These are phyloP conservation scores for Drosophila kanekoi DNA, from an alignment of 2,888 invertebrate species.

Conservation along the genomic window DNA sequence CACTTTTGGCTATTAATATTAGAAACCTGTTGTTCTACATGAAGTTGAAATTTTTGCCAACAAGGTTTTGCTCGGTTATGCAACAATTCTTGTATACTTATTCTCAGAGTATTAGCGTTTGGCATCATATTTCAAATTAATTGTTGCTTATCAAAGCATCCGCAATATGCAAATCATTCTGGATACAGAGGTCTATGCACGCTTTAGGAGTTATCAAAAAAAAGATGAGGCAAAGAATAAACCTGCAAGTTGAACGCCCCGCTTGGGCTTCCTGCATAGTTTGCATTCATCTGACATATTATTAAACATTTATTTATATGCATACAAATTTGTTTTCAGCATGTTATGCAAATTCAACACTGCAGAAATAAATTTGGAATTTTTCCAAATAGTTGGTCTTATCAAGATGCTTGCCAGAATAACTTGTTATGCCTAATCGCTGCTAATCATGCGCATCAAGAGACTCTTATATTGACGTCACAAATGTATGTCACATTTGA, in stretches of 20 bases:
- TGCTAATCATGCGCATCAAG: neutral
- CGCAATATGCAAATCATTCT: constrained; percentile 10
- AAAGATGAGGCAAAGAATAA: neutral
- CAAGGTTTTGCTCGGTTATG: constrained; percentile 8
- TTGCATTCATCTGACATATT: constrained; percentile 1
- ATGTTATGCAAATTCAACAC: constrained; percentile 40
- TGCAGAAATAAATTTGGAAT: constrained; percentile 9
- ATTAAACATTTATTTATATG: neutral
- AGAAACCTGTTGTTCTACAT: neutral
- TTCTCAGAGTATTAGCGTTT: constrained; percentile 1
- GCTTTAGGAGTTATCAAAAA: neutral
- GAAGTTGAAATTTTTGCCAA: neutral
- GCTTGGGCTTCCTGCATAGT: constrained; percentile 36
- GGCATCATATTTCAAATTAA: constrained; percentile 26
- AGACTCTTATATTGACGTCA: constrained; percentile 1
- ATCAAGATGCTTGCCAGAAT: constrained; percentile 14
- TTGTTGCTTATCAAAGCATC: constrained; percentile 8
- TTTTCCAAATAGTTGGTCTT: neutral
- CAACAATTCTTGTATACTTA: neutral
- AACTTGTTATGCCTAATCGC: constrained; percentile 36
- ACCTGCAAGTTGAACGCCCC: constrained; percentile 16
- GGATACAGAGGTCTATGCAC: constrained; percentile 9
- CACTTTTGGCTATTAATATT: neutral
- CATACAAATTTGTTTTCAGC: constrained; percentile 11
- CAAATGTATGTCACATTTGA: neutral